Percentiles rank a stretch among this genome's conserved stretches.
These are phyloP conservation scores for Neolamprologus kungweensis DNA, from an alignment of 2,113 vertebrate species.

Conservation along the genomic window DNA sequence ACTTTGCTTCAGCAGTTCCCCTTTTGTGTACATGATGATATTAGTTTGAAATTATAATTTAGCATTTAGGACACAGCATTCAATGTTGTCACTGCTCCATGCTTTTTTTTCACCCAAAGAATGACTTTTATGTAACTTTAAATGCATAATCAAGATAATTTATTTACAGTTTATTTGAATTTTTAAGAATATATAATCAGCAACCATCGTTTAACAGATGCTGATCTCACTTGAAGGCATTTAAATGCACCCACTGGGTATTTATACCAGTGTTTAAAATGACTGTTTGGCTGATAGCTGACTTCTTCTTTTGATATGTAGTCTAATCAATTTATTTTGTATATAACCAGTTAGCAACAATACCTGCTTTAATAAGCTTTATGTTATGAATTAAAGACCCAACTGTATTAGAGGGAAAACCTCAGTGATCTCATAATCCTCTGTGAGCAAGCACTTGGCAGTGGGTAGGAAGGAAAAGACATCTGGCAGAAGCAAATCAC, in stretches of 20 bases:
- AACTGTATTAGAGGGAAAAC: neutral
- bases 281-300: neutral
- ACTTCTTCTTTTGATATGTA: neutral
- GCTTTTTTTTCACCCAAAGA: neutral
- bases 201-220: neutral
- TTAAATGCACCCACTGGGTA: neutral
- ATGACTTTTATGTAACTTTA: neutral
- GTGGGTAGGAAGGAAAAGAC: neutral
- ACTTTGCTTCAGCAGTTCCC: neutral
- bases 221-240: neutral
- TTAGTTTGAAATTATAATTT: neutral
- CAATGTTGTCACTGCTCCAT: neutral
- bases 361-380: neutral
- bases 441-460: neutral
- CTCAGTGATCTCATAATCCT: neutral
- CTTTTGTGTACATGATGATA: neutral
- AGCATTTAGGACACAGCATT: neutral
- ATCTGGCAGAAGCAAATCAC: neutral
- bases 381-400: neutral
- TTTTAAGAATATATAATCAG: neutral
- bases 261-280: neutral
- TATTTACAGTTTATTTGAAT: neutral
- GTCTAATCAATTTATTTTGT: neutral
- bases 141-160: neutral
- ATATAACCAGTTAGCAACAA: neutral